These are phyloP conservation scores for Rhynchophorus ferrugineus DNA, from an alignment of 1,140 invertebrate species.

Conservation along the genomic window DNA sequence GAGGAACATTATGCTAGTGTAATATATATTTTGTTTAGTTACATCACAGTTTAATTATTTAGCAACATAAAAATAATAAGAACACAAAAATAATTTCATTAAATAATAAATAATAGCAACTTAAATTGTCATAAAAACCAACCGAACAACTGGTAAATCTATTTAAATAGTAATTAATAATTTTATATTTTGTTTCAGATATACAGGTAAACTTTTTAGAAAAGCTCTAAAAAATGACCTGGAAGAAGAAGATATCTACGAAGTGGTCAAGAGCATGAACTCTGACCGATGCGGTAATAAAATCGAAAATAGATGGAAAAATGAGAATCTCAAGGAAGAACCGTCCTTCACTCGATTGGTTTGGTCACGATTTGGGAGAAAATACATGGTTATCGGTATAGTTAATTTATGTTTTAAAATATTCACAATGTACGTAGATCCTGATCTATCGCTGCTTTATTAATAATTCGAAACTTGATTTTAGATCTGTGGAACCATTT, in stretches of 20 bases:
- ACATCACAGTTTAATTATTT: too few species aligned
- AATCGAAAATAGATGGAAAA: conserved; percentile 5
- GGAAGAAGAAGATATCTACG: conserved; percentile 10
- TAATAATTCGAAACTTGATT: background rate
- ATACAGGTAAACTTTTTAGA: conserved; percentile 4
- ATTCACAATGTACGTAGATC: conserved; percentile 7
- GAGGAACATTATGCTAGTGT: too few species aligned
- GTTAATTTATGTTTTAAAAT: conserved; percentile 8
- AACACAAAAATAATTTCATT: too few species aligned
- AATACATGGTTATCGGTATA: conserved; percentile 9
- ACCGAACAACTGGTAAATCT: too few species aligned
- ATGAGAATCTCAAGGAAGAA: conserved; percentile 3
- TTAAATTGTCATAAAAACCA: too few species aligned
- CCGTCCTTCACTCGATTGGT: conserved; percentile 6
- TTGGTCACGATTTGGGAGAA: conserved; percentile 10
- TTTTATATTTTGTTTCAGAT: conserved; percentile 3
- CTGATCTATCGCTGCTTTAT: background rate
- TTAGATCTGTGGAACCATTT: conserved; percentile 9
- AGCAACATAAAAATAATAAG: too few species aligned
- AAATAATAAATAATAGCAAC: too few species aligned
- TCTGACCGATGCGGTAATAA: conserved; percentile 8
- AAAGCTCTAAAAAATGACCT: conserved; percentile 10
- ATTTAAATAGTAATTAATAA: background rate
- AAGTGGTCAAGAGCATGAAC: conserved; percentile 1
- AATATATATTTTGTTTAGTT: too few species aligned